Evolutionary conservation across 2,888 invertebrate species (phyloP).

Genomic region (Apamea anceps): DNA sequence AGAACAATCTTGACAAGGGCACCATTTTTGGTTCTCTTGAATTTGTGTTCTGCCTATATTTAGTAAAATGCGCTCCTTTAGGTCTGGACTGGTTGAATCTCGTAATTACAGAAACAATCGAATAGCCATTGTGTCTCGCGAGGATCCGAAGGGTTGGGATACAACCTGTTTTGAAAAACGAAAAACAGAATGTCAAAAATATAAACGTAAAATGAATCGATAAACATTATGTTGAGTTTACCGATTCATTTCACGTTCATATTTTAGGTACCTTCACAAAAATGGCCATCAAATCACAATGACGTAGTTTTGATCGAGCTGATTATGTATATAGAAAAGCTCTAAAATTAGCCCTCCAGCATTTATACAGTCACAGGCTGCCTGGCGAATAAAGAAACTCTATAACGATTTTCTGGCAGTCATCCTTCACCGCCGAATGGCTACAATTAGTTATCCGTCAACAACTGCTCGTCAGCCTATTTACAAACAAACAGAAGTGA

Average conservation of each 20-base stretch:
- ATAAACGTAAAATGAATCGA: background rate
- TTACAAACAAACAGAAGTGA: constrained; percentile 34
- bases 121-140: no score
- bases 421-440: background rate
- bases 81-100: no score
- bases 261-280: background rate
- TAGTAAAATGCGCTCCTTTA: background rate
- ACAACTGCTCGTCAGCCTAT: constrained; percentile 48
- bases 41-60: background rate
- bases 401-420: constrained; percentile 8
- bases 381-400: background rate
- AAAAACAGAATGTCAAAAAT: background rate
- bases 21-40: background rate
- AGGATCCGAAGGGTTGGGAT: no score
- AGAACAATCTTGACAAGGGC: background rate
- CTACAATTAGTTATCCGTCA: constrained; percentile 36
- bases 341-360: background rate
- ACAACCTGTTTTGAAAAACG: background rate
- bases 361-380: background rate
- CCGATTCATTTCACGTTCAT: no score
- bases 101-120: no score
- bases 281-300: background rate
- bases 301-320: background rate
- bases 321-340: no score
- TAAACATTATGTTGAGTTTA: no score